phyloP scores from a whole-genome alignment of 2,113 vertebrate species.

The Misgurnus mizolepis region DNA sequence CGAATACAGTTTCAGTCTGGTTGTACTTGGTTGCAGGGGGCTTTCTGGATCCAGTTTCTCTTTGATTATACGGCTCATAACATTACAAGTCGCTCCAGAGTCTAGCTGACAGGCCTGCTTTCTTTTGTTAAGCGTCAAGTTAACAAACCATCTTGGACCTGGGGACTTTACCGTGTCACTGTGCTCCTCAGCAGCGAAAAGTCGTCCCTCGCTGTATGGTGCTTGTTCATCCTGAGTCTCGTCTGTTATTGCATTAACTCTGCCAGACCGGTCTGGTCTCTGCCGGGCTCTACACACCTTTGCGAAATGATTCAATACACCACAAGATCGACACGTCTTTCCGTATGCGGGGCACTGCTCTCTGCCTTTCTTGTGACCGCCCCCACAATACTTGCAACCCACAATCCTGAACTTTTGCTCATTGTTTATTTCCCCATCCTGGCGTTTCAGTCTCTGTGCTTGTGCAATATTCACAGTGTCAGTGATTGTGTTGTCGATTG shows the following conservation, averaged over 20 bases:
- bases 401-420: background rate
- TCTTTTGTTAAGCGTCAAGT: background rate
- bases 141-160: background rate
- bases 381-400: background rate
- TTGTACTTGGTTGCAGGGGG: background rate
- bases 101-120: too few relatives aligned
- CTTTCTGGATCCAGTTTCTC: background rate
- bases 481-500: background rate
- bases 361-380: conserved; percentile 1
- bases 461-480: background rate
- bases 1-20: background rate
- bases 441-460: background rate
- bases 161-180: background rate
- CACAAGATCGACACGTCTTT: background rate
- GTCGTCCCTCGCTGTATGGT: background rate
- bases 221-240: background rate
- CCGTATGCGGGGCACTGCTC: background rate
- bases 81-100: too few relatives aligned
- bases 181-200: background rate
- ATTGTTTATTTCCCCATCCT: background rate
- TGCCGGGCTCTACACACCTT: background rate
- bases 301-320: background rate
- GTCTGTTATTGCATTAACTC: background rate
- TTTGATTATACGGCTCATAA: too few relatives aligned
- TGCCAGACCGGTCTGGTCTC: background rate